phyloP scores from a whole-genome alignment of 2,888 invertebrate species.

The Lumbricus terrestris region DNA sequence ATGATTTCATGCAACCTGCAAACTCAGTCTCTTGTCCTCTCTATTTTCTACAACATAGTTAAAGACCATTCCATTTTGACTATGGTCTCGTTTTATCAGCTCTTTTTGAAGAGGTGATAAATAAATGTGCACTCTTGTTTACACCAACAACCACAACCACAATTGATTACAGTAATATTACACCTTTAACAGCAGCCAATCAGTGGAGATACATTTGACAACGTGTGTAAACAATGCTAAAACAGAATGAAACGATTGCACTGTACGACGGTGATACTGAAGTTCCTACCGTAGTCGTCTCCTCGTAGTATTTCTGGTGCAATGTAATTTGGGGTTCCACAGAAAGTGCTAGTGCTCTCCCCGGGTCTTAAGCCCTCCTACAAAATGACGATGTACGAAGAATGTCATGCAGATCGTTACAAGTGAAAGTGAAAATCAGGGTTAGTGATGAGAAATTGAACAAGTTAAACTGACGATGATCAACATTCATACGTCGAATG shows the following conservation, averaged over 20 bases:
- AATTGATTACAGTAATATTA: neutral
- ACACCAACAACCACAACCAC: neutral
- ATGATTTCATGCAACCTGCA: too few species aligned
- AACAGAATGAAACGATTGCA: neutral
- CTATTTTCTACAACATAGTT: too few species aligned
- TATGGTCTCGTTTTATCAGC: too few species aligned
- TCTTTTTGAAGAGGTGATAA: too few species aligned
- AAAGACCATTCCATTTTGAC: too few species aligned
- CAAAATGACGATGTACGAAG: constrained; percentile 22
- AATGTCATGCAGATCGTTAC: neutral
- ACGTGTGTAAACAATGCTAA: neutral
- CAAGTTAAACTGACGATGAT: too few species aligned
- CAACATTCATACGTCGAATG: too few species aligned
- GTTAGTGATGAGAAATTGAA: neutral
- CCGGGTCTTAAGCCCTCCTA: constrained; percentile 51
- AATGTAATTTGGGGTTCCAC: constrained; percentile 97
- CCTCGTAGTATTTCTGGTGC: constrained; percentile 93
- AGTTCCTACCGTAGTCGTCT: constrained; percentile 68
- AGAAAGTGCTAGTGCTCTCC: constrained; percentile 87
- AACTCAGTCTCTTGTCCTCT: too few species aligned
- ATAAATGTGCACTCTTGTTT: neutral
- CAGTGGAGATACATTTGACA: too few species aligned
- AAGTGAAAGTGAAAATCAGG: neutral
- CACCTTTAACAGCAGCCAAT: too few species aligned
- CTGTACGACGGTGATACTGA: too few species aligned